phyloP scores from a whole-genome alignment of 1,140 invertebrate species.

The Brachionus manjavacas region DNA sequence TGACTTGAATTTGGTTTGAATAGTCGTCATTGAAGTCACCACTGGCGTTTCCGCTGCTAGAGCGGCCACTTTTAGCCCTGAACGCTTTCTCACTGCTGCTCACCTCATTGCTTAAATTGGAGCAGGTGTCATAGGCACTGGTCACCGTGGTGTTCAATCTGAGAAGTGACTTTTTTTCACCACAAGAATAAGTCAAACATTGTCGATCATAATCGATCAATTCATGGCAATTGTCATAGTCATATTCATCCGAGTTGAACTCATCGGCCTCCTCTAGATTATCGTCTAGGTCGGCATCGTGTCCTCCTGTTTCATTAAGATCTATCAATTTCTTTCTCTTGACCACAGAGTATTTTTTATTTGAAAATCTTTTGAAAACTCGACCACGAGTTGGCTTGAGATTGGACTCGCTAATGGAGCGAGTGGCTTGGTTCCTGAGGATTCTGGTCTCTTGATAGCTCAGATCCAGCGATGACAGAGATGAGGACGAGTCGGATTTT shows the following conservation, averaged over 20 bases:
- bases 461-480: neutral
- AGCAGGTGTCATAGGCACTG: slow-evolving; percentile 39
- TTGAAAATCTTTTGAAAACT: neutral
- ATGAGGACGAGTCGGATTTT: slow-evolving; percentile 1
- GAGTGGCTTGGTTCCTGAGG: neutral
- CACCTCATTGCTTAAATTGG: slow-evolving; percentile 31
- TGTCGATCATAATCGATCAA: slow-evolving; percentile 2
- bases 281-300: slow-evolving; percentile 3
- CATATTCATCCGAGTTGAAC: neutral
- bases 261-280: neutral
- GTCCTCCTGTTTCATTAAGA: neutral
- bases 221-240: slow-evolving; percentile 30
- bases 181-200: neutral
- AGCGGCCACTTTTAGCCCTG: slow-evolving; percentile 1
- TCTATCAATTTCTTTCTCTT: neutral
- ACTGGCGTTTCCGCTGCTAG: slow-evolving; percentile 24
- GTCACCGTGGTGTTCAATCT: slow-evolving; percentile 27
- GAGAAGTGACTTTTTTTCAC: neutral
- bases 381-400: neutral
- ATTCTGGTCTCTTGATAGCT: neutral
- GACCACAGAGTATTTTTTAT: neutral
- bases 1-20: slow-evolving; percentile 22
- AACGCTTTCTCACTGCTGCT: slow-evolving; percentile 12
- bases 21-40: slow-evolving; percentile 23
- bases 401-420: neutral